These are phyloP conservation scores for Pterophyllum scalare DNA, from an alignment of 2,113 vertebrate genomes.

Conservation along the genomic window DNA sequence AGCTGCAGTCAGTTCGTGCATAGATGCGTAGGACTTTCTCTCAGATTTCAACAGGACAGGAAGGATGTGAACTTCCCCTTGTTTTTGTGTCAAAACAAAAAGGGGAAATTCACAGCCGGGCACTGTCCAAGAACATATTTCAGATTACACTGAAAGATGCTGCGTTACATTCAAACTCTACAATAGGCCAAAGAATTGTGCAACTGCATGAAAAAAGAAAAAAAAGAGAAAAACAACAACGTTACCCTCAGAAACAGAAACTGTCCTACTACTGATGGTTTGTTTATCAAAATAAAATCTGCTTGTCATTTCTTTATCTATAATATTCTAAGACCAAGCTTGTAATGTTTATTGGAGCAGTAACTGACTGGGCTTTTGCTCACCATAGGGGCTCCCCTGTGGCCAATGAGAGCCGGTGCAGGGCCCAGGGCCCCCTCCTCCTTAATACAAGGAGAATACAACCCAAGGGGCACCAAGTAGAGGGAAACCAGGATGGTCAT, in stretches of 20 bases:
- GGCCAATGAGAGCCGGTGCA: slow-evolving; percentile 87
- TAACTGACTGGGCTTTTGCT: not conserved
- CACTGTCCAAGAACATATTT: not conserved
- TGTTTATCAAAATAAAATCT: not conserved
- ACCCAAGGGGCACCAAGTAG: slow-evolving; percentile 88
- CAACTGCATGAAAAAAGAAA: not conserved
- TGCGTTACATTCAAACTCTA: not conserved
- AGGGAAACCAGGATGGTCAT: slow-evolving; percentile 83
- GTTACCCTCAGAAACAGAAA: not conserved
- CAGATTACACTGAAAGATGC: not conserved
- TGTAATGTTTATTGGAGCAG: no score
- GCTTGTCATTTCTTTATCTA: not conserved
- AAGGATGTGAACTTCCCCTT: not conserved
- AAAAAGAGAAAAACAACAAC: no score
- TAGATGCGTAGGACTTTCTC: rapidly evolving
- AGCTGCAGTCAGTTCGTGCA: rapidly evolving
- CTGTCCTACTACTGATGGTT: not conserved
- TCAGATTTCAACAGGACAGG: not conserved
- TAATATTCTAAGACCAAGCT: not conserved
- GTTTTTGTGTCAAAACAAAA: not conserved
- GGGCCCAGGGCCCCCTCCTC: slow-evolving; percentile 85
- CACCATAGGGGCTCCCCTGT: slow-evolving; percentile 95
- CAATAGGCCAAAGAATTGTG: rapidly evolving
- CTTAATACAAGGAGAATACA: slow-evolving; percentile 92
- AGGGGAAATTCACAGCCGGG: not conserved